Evolutionary conservation across 1,140 invertebrate genomes (phyloP), one percentile per base, ranked within the genome.

Genomic region (Ericerus pela): DNA sequence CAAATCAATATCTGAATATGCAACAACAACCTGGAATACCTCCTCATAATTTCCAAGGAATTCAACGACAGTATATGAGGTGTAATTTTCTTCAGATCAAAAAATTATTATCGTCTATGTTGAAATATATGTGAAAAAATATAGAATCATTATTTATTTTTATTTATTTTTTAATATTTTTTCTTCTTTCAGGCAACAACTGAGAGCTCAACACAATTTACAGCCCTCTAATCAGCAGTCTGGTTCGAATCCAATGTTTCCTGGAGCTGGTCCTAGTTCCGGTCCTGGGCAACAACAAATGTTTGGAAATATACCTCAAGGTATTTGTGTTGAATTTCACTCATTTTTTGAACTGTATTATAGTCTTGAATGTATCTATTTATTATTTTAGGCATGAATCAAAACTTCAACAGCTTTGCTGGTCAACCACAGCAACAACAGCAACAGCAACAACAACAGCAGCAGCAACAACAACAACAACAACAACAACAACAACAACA

Each of bases 41-140:
- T n/a, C 58, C 61, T 26, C 36, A 38, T 38, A 61, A 59, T 53
- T 65, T 65, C 70, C 78, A 67, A 56, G 63, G 63, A 24, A 73
- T 76, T 66, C 73, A 74, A 56, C 62, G 71, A 11, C 70, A 73
- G 36, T 71, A 71, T n/a, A n/a, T n/a, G n/a, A n/a, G n/a, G n/a
- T n/a, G n/a, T n/a, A n/a, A n/a, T n/a, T n/a, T n/a, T n/a, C n/a
- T n/a, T 31, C 26, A 1, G 33, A 56, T 51, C n/a, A 1, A 31
- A 22, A 18, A 37, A 30, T 36, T 33, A 12, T 26, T 11, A 36
- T 2, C 3, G 28, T 33, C 38, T 12, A n/a, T 54, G 27, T 29
- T 27, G 14, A 1, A 1, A 31, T 54, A 31, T 14, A 31, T 30
- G 2, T 18, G 36, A 30, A 37, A 54, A 20, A 31, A 4, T 14